Percentiles rank a stretch among this genome's conserved stretches.
Conservation (phyloP, 2,797 vertebrate species). For the Chiropotes sagulatus region DNA sequence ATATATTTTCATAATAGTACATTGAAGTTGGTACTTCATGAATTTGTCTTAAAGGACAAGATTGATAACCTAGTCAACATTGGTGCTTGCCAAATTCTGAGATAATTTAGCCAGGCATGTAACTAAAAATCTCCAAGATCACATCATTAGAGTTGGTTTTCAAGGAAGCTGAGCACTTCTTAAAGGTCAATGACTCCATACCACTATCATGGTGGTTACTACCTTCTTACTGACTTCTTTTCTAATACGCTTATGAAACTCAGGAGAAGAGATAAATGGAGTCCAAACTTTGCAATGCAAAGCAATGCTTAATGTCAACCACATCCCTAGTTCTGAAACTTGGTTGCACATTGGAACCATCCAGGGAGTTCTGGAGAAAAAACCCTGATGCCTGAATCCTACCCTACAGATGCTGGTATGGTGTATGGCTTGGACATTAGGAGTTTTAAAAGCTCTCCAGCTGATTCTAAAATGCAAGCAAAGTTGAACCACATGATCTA, state of each 20-base stretch:
- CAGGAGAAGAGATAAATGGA: not conserved
- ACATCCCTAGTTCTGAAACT: not conserved
- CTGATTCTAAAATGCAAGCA: not conserved
- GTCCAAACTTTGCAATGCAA: not conserved
- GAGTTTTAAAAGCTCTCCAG: not conserved
- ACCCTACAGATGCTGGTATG: not conserved
- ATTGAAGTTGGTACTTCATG: not conserved
- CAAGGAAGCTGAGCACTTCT: not conserved
- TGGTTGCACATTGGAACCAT: not conserved
- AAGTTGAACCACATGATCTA: not conserved
- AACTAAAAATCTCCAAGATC: not conserved
- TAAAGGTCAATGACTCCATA: not conserved
- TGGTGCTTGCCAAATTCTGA: not conserved
- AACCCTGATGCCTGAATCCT: not conserved
- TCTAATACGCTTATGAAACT: not conserved
- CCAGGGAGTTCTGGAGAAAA: not conserved
- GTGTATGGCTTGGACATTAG: not conserved
- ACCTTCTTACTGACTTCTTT: not conserved
- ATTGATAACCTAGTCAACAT: not conserved
- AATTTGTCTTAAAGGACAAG: conserved; percentile 24
- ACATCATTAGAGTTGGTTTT: not conserved
- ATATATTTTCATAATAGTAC: not conserved
- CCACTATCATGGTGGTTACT: not conserved
- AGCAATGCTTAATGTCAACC: not conserved
- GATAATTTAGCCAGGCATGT: not conserved